Percentiles rank a stretch among this genome's conserved stretches.
phyloP scores from a whole-genome alignment of 2,797 vertebrate genomes.

The Micromesistius poutassou region DNA sequence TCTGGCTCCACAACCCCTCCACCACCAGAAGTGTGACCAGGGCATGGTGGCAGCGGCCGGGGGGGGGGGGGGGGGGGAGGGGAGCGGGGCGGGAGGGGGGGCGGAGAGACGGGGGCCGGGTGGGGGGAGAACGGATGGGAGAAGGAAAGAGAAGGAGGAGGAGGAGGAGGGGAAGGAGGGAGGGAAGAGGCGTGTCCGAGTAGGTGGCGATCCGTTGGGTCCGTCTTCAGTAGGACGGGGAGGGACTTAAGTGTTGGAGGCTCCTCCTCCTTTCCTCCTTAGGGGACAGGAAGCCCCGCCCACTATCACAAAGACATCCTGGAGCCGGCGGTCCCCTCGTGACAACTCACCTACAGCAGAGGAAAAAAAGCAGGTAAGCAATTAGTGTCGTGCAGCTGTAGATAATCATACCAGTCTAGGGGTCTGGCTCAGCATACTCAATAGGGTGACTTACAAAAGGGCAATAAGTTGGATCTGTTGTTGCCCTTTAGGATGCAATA shows the following conservation, averaged over 20 bases:
- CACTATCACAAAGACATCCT: constrained; percentile 56
- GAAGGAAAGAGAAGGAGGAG: constrained; percentile 2
- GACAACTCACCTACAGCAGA: constrained; percentile 46
- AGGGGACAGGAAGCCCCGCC: constrained; percentile 61
- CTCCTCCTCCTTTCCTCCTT: constrained; percentile 54
- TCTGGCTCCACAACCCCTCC: constrained; percentile 80
- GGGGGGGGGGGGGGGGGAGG: constrained; percentile 16
- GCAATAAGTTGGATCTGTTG: neutral
- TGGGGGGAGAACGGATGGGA: constrained; percentile 9
- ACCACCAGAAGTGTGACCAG: constrained; percentile 81
- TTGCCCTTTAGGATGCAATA: neutral
- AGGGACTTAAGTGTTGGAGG: constrained; percentile 25
- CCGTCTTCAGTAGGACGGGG: constrained; percentile 22
- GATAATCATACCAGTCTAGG: neutral
- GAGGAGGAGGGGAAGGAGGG: constrained; percentile 16
- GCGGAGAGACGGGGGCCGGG: neutral
- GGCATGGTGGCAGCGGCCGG: constrained; percentile 66
- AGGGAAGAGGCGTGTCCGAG: constrained; percentile 32
- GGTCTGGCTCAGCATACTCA: neutral
- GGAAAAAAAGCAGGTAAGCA: neutral
- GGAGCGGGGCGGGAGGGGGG: constrained; percentile 16
- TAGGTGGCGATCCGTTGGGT: constrained; percentile 53
- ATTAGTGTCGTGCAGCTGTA: neutral
- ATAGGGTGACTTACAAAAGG: neutral
- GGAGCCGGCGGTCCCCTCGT: constrained; percentile 21